Conservation (phyloP, 2,888 invertebrate genomes). For the Hermodice carunculata region DNA sequence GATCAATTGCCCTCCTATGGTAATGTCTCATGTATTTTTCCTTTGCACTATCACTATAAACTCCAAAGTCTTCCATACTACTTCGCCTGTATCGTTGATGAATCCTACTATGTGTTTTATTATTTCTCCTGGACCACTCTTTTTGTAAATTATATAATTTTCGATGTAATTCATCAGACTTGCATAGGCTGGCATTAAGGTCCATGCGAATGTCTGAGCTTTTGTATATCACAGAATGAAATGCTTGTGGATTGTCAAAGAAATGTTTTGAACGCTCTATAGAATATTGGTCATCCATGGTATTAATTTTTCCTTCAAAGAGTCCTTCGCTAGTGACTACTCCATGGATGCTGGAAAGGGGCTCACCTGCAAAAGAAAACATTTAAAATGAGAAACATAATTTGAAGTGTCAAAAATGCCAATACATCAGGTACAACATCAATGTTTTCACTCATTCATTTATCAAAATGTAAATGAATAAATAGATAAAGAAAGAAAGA, state of each 20-base stretch:
- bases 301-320: conserved; percentile 87
- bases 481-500: too few species aligned
- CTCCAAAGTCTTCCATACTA: too few species aligned
- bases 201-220: conserved; percentile 84
- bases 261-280: conserved; percentile 94
- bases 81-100: too few species aligned
- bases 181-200: conserved; percentile 41
- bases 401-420: too few species aligned
- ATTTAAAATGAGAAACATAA: too few species aligned
- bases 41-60: background rate
- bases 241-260: conserved; percentile 78
- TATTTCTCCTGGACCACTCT: too few species aligned
- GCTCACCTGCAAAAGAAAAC: conserved; percentile 32
- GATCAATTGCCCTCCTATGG: conserved; percentile 72
- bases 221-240: conserved; percentile 93
- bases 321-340: conserved; percentile 88
- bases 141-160: too few species aligned
- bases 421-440: too few species aligned
- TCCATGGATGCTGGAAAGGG: conserved; percentile 81
- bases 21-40: background rate
- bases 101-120: too few species aligned
- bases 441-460: too few species aligned
- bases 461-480: too few species aligned
- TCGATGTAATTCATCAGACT: conserved; percentile 45
- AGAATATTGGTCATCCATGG: conserved; percentile 79